Percentiles rank a stretch among this genome's conserved stretches.
phyloP scores from a whole-genome alignment of 2,888 invertebrate genomes.

The Charanyca ferruginea region DNA sequence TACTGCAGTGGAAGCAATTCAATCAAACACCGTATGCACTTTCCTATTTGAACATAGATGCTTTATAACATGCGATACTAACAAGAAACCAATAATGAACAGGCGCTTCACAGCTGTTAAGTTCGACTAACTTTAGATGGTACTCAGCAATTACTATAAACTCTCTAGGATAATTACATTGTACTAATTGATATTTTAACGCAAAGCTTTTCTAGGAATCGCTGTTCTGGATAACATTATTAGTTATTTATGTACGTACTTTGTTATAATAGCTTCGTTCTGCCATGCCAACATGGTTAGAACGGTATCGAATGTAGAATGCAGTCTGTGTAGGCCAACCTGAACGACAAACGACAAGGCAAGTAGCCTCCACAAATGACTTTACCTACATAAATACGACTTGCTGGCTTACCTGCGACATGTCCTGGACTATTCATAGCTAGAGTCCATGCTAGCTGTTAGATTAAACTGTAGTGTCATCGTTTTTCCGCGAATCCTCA shows the following conservation, averaged over 20 bases:
- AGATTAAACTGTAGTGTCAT: constrained; percentile 6
- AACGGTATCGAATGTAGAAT: constrained; percentile 12
- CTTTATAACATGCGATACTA: constrained; percentile 26
- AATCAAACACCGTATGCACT: constrained; percentile 21
- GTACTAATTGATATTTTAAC: background rate
- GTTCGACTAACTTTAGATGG: constrained; percentile 21
- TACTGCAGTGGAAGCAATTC: background rate
- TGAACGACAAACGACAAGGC: background rate
- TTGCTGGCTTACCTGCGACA: background rate
- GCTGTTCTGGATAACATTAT: background rate
- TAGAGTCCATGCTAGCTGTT: background rate
- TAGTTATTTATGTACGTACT: background rate
- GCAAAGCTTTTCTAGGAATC: background rate
- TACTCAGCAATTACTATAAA: background rate
- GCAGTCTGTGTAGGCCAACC: constrained; percentile 30
- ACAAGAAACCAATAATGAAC: constrained; percentile 44
- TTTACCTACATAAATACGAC: background rate
- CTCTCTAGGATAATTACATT: background rate
- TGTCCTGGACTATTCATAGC: too few relatives aligned
- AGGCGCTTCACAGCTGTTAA: constrained; percentile 23
- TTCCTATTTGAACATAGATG: constrained; percentile 2
- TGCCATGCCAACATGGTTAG: constrained; percentile 2
- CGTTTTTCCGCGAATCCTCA: constrained; percentile 3
- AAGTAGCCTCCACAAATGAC: background rate
- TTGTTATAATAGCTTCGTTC: background rate